Evolutionary conservation across 2,113 vertebrate genomes (phyloP).

Genomic region (Dascyllus trimaculatus): DNA sequence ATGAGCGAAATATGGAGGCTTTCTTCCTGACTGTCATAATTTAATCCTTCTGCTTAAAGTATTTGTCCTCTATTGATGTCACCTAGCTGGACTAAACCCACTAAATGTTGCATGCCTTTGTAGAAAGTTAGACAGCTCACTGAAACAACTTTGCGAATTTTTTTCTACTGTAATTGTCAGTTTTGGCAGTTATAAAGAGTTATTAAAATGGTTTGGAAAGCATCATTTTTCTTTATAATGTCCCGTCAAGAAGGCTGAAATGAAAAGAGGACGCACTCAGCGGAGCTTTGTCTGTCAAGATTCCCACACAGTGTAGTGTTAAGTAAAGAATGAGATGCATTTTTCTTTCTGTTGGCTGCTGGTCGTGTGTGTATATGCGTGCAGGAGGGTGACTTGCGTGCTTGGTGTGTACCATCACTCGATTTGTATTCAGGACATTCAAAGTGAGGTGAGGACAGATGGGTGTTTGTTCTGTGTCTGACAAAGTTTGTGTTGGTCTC

Average conservation of each 20-base stretch:
- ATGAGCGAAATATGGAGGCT: constrained; percentile 41
- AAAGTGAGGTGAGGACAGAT: constrained; percentile 42
- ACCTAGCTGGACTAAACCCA: background rate
- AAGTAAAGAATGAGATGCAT: constrained; percentile 26
- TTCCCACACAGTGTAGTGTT: background rate
- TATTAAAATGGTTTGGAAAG: constrained; percentile 21
- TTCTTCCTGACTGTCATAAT: constrained; percentile 23
- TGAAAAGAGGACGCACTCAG: constrained; percentile 1
- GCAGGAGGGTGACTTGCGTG: background rate
- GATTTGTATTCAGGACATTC: constrained; percentile 44
- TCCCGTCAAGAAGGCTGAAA: constrained; percentile 28
- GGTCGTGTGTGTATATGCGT: background rate
- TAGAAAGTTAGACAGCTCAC: background rate
- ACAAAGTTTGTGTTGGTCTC: constrained; percentile 25
- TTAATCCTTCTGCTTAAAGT: background rate
- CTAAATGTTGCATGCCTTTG: background rate
- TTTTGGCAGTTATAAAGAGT: background rate
- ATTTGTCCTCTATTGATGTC: constrained; percentile 19
- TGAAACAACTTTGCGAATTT: background rate
- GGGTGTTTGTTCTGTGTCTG: constrained; percentile 30
- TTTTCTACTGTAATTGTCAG: constrained; percentile 25
- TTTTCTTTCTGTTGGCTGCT: background rate
- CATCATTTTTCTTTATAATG: background rate
- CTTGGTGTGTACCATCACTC: constrained; percentile 8
- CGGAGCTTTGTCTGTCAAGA: constrained; percentile 37